Base-by-base conservation (phyloP, 2,888 invertebrate genomes). In the Hybos culiciformis region DNA sequence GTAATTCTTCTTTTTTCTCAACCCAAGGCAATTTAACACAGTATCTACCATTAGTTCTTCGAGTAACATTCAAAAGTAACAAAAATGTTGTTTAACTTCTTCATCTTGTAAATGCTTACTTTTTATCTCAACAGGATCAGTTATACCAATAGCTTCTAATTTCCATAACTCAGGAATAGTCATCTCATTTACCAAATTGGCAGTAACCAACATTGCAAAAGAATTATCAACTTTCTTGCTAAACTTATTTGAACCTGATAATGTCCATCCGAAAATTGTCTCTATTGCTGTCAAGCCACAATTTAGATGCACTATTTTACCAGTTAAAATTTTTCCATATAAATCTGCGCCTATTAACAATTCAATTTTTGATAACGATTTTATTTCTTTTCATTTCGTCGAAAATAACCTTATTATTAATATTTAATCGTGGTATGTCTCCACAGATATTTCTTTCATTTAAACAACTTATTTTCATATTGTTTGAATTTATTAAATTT, bases 281-380 rank as follows among this genome's bases (percentile, higher is more conserved):
- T 50, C 47, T 21, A 51, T 39, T 17, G 49, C 47, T n/a, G 46
- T 42, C 19, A 50, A 36, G 15, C 47, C 50, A n/a, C n/a, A n/a
- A n/a, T n/a, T n/a, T n/a, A n/a, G n/a, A n/a, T n/a, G n/a, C n/a
- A n/a, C n/a, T n/a, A n/a, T n/a, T n/a, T n/a, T n/a, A n/a, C 49
- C 49, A 7, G 50, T 51, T 6, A 46, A 42, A 15, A 51, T 17
- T 19, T 42, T 51, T 9, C 42, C 44, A n/a, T 44, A 44, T 15
- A 48, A 36, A 39, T 46, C 47, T 1, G 38, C 38, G 5, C 38
- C 38, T 14, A 39, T 39, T 23, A 39, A 39, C 4, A 39, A 4
- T 26, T 39, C 38, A 3, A 39, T 39, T 17, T 24, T 24, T 24
- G 8, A 17, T 2, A n/a, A n/a, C n/a, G n/a, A n/a, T n/a, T n/a